Conservation (phyloP, 1,140 invertebrate genomes). For the Cherax quadricarinatus region DNA sequence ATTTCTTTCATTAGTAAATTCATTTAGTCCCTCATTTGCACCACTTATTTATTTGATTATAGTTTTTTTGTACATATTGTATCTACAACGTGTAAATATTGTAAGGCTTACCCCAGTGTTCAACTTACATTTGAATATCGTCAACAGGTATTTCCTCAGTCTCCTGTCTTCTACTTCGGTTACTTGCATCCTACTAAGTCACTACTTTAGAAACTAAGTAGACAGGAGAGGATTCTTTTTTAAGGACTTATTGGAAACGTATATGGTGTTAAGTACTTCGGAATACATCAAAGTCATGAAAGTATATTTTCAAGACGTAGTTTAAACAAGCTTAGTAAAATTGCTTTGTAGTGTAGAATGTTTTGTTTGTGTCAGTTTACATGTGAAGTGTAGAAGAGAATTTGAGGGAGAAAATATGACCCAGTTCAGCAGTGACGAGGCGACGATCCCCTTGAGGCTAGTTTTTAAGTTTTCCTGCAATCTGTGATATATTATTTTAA, state of each 20-base stretch:
- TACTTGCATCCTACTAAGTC: neutral
- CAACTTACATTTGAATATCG: neutral
- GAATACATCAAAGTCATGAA: neutral
- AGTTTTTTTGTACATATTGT: neutral
- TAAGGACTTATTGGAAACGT: neutral
- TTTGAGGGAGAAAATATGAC: no score
- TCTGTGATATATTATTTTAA: neutral
- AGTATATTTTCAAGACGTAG: no score
- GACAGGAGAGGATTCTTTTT: neutral
- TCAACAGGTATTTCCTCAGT: neutral
- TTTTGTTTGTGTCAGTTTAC: no score
- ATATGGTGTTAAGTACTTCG: neutral
- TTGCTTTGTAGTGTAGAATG: no score
- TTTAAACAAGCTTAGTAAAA: no score
- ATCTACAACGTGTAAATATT: neutral
- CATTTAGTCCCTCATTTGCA: neutral
- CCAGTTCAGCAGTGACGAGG: neutral
- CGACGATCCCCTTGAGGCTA: neutral
- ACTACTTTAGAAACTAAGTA: neutral
- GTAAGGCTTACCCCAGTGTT: neutral
- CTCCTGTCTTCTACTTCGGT: neutral
- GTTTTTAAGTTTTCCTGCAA: neutral
- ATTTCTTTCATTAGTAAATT: neutral
- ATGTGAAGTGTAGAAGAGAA: no score
- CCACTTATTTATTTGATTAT: conserved; percentile 1